phyloP scores from a whole-genome alignment of 2,888 invertebrate species.

The Lasioglossum zephyrum region DNA sequence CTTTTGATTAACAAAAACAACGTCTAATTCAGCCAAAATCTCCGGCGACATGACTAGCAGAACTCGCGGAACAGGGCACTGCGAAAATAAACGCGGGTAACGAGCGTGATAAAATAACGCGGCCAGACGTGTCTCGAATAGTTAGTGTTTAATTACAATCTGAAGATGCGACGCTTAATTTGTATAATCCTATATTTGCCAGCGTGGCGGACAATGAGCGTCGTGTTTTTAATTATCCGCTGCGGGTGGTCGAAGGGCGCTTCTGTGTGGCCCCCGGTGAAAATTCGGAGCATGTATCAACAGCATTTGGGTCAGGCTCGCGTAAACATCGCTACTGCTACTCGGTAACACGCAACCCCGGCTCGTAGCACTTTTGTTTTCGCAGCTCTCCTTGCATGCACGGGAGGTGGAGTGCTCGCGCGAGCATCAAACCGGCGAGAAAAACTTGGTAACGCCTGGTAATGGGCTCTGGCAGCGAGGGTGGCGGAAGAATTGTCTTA shows the following conservation, averaged over 20 bases:
- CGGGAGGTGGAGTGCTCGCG: background rate
- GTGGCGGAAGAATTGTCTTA: slow-evolving; percentile 8
- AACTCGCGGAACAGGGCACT: background rate
- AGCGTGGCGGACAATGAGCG: background rate
- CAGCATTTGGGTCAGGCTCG: slow-evolving; percentile 26
- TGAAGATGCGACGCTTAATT: slow-evolving; percentile 1
- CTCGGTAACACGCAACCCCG: slow-evolving; percentile 17
- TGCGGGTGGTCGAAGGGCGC: slow-evolving; percentile 9
- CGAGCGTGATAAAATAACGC: background rate
- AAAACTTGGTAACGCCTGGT: slow-evolving; percentile 1
- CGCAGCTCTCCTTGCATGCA: background rate
- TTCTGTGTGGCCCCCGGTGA: slow-evolving; percentile 30
- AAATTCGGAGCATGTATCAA: slow-evolving; percentile 37
- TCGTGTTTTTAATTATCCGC: slow-evolving; percentile 40
- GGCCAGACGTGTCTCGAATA: background rate
- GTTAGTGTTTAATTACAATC: background rate
- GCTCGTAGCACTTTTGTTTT: slow-evolving; percentile 23
- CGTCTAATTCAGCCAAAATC: background rate
- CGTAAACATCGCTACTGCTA: slow-evolving; percentile 31
- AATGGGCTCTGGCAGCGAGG: background rate
- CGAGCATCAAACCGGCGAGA: background rate
- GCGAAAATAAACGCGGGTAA: background rate
- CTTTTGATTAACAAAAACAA: background rate
- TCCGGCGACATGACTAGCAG: background rate
- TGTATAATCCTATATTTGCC: background rate